Conservation (phyloP, 2,888 invertebrate genomes). For the Tholera decimalis region DNA sequence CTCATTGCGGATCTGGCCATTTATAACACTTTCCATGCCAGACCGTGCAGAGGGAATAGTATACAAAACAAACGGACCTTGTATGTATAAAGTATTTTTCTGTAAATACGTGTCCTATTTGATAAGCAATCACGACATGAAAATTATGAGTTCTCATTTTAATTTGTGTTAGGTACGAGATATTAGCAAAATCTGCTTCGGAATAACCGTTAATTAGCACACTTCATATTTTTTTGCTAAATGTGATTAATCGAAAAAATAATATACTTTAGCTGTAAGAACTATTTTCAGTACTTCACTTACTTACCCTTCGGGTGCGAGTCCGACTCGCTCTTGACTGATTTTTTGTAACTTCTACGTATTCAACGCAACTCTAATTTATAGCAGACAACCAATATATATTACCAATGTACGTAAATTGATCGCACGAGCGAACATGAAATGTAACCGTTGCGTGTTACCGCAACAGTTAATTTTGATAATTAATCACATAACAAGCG, state of each 20-base stretch:
- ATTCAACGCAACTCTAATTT: conserved; percentile 29
- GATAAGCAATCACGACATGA: conserved; percentile 5
- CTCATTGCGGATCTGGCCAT: conserved; percentile 54
- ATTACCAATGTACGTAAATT: conserved; percentile 20
- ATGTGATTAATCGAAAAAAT: neutral
- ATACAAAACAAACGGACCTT: conserved; percentile 17
- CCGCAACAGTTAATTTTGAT: conserved; percentile 49
- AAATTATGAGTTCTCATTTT: neutral
- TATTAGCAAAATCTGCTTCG: neutral
- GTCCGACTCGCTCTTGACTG: neutral
- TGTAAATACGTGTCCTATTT: neutral
- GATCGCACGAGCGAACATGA: conserved; percentile 42
- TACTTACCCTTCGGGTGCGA: neutral
- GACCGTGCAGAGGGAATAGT: conserved; percentile 23
- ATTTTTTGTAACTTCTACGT: neutral
- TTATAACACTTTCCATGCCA: conserved; percentile 46
- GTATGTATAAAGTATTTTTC: conserved; percentile 16
- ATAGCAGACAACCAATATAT: conserved; percentile 38
- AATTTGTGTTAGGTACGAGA: conserved; percentile 3
- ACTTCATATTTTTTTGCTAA: neutral
- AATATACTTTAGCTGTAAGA: neutral
- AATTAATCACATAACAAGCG: conserved; percentile 55
- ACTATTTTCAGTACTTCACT: neutral
- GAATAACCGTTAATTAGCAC: neutral
- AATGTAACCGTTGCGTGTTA: conserved; percentile 49